These are phyloP conservation scores for Pyralis farinalis DNA, from an alignment of 2,888 invertebrate genomes.

Conservation along the genomic window DNA sequence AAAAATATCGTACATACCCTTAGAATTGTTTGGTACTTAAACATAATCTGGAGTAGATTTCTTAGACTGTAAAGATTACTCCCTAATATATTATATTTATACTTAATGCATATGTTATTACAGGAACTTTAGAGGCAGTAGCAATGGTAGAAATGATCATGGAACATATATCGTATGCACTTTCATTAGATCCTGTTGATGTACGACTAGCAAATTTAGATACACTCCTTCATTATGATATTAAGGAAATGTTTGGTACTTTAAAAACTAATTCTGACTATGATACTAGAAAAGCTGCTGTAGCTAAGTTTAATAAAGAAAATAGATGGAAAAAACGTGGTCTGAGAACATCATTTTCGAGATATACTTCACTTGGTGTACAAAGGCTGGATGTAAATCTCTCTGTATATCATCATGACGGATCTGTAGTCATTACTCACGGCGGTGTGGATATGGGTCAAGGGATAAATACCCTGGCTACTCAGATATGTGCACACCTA, in stretches of 20 bases:
- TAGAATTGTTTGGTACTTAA: too few relatives aligned
- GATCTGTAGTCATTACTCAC: conserved; percentile 85
- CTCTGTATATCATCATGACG: conserved; percentile 82
- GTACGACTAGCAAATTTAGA: conserved; percentile 70
- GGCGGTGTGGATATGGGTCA: conserved; percentile 90
- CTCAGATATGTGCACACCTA: conserved; percentile 83
- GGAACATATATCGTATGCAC: conserved; percentile 77
- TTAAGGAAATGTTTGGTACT: conserved; percentile 63
- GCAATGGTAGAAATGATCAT: conserved; percentile 78
- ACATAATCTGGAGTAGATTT: too few relatives aligned
- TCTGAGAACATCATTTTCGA: conserved; percentile 81
- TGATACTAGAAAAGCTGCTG: conserved; percentile 52
- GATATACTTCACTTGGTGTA: conserved; percentile 64
- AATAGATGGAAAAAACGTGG: conserved; percentile 88
- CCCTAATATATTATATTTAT: too few relatives aligned
- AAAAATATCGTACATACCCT: too few relatives aligned
- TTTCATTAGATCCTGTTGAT: conserved; percentile 71
- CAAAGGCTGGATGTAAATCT: conserved; percentile 69
- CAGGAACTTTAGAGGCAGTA: conserved; percentile 68
- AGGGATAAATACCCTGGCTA: conserved; percentile 86
- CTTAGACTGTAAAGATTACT: too few relatives aligned
- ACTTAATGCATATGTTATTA: not conserved
- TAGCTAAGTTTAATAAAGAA: conserved; percentile 73
- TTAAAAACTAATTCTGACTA: conserved; percentile 72
- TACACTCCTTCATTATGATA: conserved; percentile 22